Percentiles rank a stretch among this genome's conserved stretches.
These are phyloP conservation scores for Trissonchulus sp. DNA, from an alignment of 2,888 invertebrate genomes.

Conservation along the genomic window DNA sequence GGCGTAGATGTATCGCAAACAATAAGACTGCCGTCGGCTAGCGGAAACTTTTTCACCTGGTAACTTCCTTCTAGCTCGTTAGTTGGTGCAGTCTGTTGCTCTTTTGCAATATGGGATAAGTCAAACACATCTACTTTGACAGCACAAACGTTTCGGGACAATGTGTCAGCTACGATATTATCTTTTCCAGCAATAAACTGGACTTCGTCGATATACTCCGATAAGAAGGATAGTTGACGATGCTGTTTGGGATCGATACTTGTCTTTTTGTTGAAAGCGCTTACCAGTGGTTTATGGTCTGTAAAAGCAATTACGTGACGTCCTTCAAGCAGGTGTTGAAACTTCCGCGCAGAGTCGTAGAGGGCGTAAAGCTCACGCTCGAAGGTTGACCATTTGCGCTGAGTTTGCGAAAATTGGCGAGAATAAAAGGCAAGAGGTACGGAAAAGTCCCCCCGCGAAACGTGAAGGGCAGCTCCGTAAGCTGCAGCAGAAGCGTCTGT, in stretches of 20 bases:
- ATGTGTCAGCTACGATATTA: not conserved
- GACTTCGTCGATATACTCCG: not conserved
- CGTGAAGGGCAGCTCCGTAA: not conserved
- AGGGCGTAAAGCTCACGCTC: constrained; percentile 1
- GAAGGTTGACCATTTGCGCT: not conserved
- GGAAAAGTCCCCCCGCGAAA: not conserved
- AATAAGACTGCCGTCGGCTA: too few species aligned
- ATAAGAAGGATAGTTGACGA: constrained; percentile 3
- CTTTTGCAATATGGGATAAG: not conserved
- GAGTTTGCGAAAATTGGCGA: not conserved
- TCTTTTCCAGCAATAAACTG: not conserved
- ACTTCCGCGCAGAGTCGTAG: not conserved
- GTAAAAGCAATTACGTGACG: not conserved
- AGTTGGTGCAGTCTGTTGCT: too few species aligned
- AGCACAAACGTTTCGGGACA: constrained; percentile 9
- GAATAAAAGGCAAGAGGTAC: not conserved
- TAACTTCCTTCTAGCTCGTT: too few species aligned
- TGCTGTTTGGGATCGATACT: not conserved
- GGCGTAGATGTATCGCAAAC: too few species aligned
- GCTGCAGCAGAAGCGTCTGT: not conserved
- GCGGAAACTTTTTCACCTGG: too few species aligned
- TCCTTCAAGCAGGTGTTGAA: not conserved
- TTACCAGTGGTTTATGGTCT: not conserved
- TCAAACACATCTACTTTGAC: not conserved
- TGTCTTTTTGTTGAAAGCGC: not conserved